These are phyloP conservation scores for Saturnia pavonia DNA, from an alignment of 2,888 invertebrate genomes.

Conservation along the genomic window DNA sequence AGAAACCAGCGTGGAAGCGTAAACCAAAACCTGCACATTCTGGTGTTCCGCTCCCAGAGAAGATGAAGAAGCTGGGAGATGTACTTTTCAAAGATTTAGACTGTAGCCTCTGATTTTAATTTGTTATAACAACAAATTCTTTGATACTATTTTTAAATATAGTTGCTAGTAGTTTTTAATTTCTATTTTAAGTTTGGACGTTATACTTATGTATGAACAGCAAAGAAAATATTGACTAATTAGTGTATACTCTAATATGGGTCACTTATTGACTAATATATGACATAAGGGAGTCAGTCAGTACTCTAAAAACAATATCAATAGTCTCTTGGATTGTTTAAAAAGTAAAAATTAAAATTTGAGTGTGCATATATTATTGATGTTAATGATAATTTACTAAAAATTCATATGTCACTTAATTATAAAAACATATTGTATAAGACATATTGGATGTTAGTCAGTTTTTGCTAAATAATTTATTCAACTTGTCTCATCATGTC, in stretches of 20 bases:
- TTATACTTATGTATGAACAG: neutral
- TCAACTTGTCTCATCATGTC: neutral
- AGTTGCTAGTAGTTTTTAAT: neutral
- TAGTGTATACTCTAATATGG: neutral
- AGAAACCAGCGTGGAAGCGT: constrained; percentile 57
- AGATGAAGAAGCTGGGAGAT: constrained; percentile 60
- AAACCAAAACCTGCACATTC: constrained; percentile 70
- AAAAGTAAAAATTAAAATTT: neutral
- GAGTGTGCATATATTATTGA: neutral
- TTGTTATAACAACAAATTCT: neutral
- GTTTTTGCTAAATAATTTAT: too few species aligned
- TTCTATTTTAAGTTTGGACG: neutral
- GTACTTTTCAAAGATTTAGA: constrained; percentile 50
- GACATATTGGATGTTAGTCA: too few species aligned
- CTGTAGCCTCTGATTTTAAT: constrained; percentile 35
- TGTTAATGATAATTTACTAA: too few species aligned
- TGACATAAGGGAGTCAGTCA: neutral
- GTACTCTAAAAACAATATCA: neutral
- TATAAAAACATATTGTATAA: too few species aligned
- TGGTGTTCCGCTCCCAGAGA: constrained; percentile 71
- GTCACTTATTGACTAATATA: neutral
- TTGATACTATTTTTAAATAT: neutral
- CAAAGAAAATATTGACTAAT: neutral
- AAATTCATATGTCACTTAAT: too few species aligned
- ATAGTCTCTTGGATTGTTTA: neutral